phyloP scores from a whole-genome alignment of 2,113 vertebrate genomes.

The Seriola aureovittata region DNA sequence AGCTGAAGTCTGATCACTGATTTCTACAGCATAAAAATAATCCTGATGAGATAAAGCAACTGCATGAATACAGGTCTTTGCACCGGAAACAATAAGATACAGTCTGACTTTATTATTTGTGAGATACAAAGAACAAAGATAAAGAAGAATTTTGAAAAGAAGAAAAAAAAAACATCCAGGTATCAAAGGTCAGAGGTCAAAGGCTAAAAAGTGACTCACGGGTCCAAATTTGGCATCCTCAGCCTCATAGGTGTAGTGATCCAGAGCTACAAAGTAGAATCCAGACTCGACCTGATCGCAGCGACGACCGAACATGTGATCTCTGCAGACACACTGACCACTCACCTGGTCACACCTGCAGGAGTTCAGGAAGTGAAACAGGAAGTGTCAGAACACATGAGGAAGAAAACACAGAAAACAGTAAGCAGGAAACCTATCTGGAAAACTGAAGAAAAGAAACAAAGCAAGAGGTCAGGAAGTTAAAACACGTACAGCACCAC shows the following conservation, averaged over 20 bases:
- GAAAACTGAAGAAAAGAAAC: not conserved
- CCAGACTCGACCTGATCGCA: constrained; percentile 95
- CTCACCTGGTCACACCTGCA: constrained; percentile 91
- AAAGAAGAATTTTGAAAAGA: too few species aligned
- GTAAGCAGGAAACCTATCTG: not conserved
- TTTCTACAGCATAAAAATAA: too few species aligned
- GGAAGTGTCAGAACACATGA: not conserved
- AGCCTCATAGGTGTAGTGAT: constrained; percentile 97
- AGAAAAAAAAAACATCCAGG: not conserved
- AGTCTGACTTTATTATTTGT: too few species aligned
- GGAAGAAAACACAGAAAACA: not conserved
- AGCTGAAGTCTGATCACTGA: too few species aligned
- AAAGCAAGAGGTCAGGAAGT: too few species aligned
- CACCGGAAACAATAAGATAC: too few species aligned
- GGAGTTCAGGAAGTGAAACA: not conserved
- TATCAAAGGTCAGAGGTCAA: not conserved
- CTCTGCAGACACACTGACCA: constrained; percentile 92
- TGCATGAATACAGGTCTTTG: too few species aligned
- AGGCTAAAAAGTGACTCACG: constrained; percentile 84
- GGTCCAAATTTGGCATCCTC: constrained; percentile 93
- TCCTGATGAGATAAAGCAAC: too few species aligned
- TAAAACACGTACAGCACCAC: too few species aligned
- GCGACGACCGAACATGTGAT: constrained; percentile 94
- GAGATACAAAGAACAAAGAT: too few species aligned
- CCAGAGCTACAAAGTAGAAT: constrained; percentile 94